phyloP scores from a whole-genome alignment of 2,888 invertebrate species.

The Chrysomela aeneicollis region DNA sequence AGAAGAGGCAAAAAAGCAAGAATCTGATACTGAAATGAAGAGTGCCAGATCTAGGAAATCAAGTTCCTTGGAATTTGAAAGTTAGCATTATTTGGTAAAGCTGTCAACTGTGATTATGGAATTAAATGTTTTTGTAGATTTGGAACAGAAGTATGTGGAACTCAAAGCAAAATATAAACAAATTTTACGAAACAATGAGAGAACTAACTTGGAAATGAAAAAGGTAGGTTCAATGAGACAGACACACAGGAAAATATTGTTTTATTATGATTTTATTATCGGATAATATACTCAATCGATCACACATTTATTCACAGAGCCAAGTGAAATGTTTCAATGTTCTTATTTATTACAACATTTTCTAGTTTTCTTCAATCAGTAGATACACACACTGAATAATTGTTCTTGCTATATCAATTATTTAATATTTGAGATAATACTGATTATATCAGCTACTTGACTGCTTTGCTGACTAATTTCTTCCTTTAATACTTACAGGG shows the following conservation, averaged over 20 bases:
- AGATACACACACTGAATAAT: too few relatives aligned
- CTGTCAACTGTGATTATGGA: neutral
- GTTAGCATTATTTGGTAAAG: slow-evolving; percentile 56
- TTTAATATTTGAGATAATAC: too few relatives aligned
- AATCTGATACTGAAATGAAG: slow-evolving; percentile 55
- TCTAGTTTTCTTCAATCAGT: too few relatives aligned
- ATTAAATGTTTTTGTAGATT: slow-evolving; percentile 49
- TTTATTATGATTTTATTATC: too few relatives aligned
- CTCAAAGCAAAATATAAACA: slow-evolving; percentile 60
- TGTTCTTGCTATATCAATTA: too few relatives aligned
- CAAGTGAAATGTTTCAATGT: too few relatives aligned
- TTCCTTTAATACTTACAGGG: too few relatives aligned
- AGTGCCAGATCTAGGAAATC: slow-evolving; percentile 55
- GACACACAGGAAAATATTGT: neutral
- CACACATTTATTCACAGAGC: neutral
- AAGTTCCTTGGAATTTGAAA: slow-evolving; percentile 48
- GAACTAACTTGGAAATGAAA: slow-evolving; percentile 56
- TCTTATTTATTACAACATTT: too few relatives aligned
- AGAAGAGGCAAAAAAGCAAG: slow-evolving; percentile 56
- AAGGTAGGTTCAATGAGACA: slow-evolving; percentile 51
- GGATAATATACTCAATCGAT: too few relatives aligned
- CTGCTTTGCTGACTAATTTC: too few relatives aligned
- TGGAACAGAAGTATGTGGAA: slow-evolving; percentile 60
- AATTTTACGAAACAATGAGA: slow-evolving; percentile 57
- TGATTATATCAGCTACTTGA: too few relatives aligned